phyloP scores from a whole-genome alignment of 2,797 vertebrate species.

The Harpagifer antarcticus region DNA sequence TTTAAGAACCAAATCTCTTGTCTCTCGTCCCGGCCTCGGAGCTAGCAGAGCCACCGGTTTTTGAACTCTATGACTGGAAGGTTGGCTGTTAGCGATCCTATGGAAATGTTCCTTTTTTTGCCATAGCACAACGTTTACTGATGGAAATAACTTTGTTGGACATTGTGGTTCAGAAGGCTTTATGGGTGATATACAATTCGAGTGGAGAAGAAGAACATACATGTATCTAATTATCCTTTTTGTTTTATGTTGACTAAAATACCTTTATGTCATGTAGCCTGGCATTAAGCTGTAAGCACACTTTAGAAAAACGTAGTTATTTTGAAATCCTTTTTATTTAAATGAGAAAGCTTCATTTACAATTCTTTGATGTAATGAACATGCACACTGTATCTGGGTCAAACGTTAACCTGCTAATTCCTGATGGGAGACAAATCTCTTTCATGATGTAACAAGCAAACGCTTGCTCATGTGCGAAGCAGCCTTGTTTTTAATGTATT shows the following conservation, averaged over 20 bases:
- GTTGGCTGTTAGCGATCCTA: background rate
- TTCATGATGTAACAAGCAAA: constrained; percentile 74
- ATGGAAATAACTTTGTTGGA: constrained; percentile 16
- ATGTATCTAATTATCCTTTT: constrained; percentile 7
- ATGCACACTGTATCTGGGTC: constrained; percentile 67
- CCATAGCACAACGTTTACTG: background rate
- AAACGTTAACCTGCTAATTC: constrained; percentile 69
- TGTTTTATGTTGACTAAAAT: constrained; percentile 26
- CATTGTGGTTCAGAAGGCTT: constrained; percentile 5
- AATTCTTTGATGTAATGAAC: constrained; percentile 66
- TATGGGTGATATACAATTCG: constrained; percentile 24
- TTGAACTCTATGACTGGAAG: constrained; percentile 28
- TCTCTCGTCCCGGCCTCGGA: constrained; percentile 19
- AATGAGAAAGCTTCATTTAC: constrained; percentile 56
- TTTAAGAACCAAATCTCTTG: constrained; percentile 39
- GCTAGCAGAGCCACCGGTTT: constrained; percentile 1
- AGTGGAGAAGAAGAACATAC: constrained; percentile 19
- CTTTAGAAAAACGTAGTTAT: constrained; percentile 31
- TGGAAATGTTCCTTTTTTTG: background rate
- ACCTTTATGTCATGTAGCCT: constrained; percentile 22
- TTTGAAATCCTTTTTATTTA: constrained; percentile 50
- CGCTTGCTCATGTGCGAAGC: constrained; percentile 64
- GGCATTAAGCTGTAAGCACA: constrained; percentile 19
- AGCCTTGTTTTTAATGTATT: constrained; percentile 75
- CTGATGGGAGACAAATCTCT: constrained; percentile 74